Evolutionary conservation across 2,888 invertebrate genomes (phyloP), one percentile per base, ranked within the genome.

Genomic region (Pristionchus arcanus): DNA sequence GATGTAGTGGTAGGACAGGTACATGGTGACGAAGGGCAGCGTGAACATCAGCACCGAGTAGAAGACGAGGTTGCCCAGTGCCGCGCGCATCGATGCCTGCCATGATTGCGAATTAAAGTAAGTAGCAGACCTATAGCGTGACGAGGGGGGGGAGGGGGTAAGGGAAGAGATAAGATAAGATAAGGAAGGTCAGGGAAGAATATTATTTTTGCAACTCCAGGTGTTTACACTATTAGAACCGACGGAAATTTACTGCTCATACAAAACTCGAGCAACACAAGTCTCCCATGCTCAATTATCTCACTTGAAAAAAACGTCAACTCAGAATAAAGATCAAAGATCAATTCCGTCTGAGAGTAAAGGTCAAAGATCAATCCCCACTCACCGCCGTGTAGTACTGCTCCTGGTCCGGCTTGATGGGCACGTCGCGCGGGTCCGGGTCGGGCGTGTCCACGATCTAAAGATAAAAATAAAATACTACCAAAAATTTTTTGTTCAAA

Each of bases 41-140:
- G 92, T 92, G 90, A 94, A 94, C 92, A 94, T 93, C 83, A 93
- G 90, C 16, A 93, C 89, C 19, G 94, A 94, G 90, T 92, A 93
- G 19, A 92, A 59, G 42, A 94, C 91, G 34, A 94, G 92, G 49
- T 92, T 90, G 28, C 90, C 88, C 21, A 93, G 91, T 0, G 94
- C 94, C 49, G 89, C 71, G 16, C 55, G 87, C n/a, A 85, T 90
- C 66, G 91, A 86, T 19, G 91, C 91, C n/a, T 87, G 53, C 16
- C 16, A 55, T 21, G 1, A 55, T 19, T 55, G 21, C 55, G 19
- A 19, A 55, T n/a, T n/a, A n/a, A 19, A 55, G 55, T 21, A 55
- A 2, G 55, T 7, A 16, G 1, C 55, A 16, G 55, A 21, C 49
- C 49, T 53, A 2, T 55, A 0, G 19, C 15, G 19, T 55, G 55